These are phyloP conservation scores for Anodontia alba DNA, from an alignment of 2,888 invertebrate genomes.

Conservation along the genomic window DNA sequence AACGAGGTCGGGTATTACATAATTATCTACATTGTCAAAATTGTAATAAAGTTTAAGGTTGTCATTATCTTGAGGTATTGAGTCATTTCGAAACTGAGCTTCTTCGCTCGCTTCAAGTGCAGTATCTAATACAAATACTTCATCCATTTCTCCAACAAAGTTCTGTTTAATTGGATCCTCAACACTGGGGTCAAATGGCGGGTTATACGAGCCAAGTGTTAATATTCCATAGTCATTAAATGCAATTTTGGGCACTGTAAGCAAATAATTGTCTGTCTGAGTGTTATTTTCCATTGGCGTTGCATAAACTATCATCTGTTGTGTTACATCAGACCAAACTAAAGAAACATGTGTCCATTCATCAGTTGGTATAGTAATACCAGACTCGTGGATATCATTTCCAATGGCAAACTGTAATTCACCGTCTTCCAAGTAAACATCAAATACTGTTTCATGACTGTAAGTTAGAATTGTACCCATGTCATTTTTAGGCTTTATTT, in stretches of 20 bases:
- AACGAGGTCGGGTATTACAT: neutral
- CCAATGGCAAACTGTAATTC: neutral
- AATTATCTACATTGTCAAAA: conserved; percentile 1
- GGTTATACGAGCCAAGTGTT: conserved; percentile 62
- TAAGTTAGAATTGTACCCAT: conserved; percentile 1
- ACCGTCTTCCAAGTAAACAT: neutral
- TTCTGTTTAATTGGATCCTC: neutral
- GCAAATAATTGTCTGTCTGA: neutral
- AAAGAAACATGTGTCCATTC: neutral
- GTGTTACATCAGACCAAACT: neutral
- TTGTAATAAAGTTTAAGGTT: neutral
- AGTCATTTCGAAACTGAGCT: neutral
- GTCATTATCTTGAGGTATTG: neutral
- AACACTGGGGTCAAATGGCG: conserved; percentile 38
- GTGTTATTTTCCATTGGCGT: neutral
- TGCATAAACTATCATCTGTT: conserved; percentile 2
- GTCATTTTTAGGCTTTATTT: neutral
- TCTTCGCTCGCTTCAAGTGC: neutral
- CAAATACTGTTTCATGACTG: neutral
- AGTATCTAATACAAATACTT: neutral
- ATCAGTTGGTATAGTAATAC: neutral
- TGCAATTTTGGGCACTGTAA: conserved; percentile 40
- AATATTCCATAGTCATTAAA: conserved; percentile 65
- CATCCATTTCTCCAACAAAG: conserved; percentile 7
- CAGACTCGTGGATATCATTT: neutral